These are phyloP conservation scores for Denticeps clupeoides DNA, from an alignment of 2,797 vertebrate species.

Conservation along the genomic window DNA sequence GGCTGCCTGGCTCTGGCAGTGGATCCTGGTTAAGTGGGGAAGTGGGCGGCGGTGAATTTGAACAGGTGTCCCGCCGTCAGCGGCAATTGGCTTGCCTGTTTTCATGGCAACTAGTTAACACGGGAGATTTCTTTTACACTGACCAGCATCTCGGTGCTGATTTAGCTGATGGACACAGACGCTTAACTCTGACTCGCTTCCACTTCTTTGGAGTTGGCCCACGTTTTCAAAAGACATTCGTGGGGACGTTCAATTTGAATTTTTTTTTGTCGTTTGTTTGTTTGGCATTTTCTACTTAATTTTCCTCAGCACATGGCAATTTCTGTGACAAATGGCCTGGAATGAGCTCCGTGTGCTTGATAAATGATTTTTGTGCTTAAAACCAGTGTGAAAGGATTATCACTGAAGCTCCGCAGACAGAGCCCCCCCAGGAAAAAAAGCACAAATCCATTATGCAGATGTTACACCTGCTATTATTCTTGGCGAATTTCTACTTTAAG, in stretches of 20 bases:
- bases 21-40: conserved; percentile 25
- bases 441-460: conserved; percentile 23
- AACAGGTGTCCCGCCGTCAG: conserved; percentile 21
- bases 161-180: too few species aligned
- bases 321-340: conserved; percentile 23
- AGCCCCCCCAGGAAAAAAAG: conserved; percentile 17
- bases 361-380: conserved; percentile 24
- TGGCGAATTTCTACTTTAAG: conserved; percentile 33
- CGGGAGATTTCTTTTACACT: conserved; percentile 13
- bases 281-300: conserved; percentile 4
- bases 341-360: conserved; percentile 18
- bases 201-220: not conserved
- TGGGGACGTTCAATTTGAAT: not conserved
- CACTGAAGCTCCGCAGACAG: conserved; percentile 18
- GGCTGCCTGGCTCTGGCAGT: conserved; percentile 18
- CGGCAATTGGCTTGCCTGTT: conserved; percentile 12
- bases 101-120: conserved; percentile 8
- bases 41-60: conserved; percentile 20
- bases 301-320: conserved; percentile 16
- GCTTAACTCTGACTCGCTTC: not conserved
- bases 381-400: conserved; percentile 27
- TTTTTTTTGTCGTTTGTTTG: conserved; percentile 1
- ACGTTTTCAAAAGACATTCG: too few species aligned
- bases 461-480: conserved; percentile 31
- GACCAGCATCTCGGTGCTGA: not conserved